These are phyloP conservation scores for Aphodius sticticus DNA, from an alignment of 2,888 invertebrate genomes.

Conservation along the genomic window DNA sequence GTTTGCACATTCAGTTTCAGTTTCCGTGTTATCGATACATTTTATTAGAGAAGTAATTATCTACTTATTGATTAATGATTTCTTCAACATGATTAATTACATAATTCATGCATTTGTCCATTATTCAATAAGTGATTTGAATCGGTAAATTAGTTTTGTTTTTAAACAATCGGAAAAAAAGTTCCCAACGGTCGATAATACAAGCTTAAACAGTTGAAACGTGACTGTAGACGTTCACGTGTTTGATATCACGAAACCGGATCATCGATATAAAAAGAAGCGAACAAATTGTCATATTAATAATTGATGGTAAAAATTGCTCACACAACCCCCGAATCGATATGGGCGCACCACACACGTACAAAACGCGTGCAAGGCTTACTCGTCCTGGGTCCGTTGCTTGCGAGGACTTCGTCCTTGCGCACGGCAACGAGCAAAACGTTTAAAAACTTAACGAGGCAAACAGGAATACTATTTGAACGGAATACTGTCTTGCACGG, in stretches of 20 bases:
- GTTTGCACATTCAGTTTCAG: too few relatives aligned
- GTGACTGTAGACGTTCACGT: too few relatives aligned
- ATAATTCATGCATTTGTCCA: too few relatives aligned
- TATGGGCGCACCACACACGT: slow-evolving; percentile 13
- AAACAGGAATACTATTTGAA: background rate
- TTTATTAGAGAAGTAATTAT: too few relatives aligned
- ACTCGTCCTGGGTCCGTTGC: background rate
- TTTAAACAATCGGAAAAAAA: too few relatives aligned
- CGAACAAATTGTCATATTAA: slow-evolving; percentile 18
- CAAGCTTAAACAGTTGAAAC: too few relatives aligned
- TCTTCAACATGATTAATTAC: too few relatives aligned
- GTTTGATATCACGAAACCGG: slow-evolving; percentile 10
- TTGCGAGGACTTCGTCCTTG: slow-evolving; percentile 1
- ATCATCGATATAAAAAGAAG: slow-evolving; percentile 10
- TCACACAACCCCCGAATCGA: background rate
- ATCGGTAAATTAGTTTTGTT: too few relatives aligned
- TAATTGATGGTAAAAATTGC: slow-evolving; percentile 20
- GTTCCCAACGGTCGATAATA: too few relatives aligned
- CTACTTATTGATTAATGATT: too few relatives aligned
- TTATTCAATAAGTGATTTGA: too few relatives aligned
- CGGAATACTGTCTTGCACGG: background rate
- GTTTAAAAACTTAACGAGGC: background rate
- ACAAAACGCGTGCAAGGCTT: background rate
- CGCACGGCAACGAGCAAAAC: background rate
- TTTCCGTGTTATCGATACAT: too few relatives aligned